Evolutionary conservation across 2,797 vertebrate species (phyloP).

Genomic region (Acipenser ruthenus): DNA sequence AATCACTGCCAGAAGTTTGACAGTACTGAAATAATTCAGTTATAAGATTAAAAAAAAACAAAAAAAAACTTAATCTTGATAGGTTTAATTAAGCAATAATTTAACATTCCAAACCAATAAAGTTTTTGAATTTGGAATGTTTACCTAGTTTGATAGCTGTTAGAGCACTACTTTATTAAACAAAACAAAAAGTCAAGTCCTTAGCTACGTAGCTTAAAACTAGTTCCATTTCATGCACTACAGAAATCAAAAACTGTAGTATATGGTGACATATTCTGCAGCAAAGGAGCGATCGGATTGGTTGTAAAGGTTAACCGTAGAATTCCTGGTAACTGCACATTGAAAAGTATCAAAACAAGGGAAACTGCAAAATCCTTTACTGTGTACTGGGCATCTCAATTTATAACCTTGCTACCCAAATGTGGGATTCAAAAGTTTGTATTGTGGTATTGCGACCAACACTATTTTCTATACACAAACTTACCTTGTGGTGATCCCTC

Average conservation of each 20-base stretch:
- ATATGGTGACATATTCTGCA: too few species aligned
- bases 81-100: too few species aligned
- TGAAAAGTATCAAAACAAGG: background rate
- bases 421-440: background rate
- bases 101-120: too few species aligned
- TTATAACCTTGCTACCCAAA: too few species aligned
- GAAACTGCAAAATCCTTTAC: background rate
- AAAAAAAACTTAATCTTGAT: too few species aligned
- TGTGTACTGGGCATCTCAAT: background rate
- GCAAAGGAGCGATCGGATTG: background rate
- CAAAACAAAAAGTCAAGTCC: background rate
- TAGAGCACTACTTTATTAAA: too few species aligned
- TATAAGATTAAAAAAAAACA: too few species aligned
- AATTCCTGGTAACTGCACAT: background rate
- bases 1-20: background rate
- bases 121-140: too few species aligned
- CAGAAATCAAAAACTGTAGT: background rate
- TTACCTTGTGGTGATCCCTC: slow-evolving; percentile 66
- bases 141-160: background rate
- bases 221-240: background rate
- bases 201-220: background rate
- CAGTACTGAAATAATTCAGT: background rate
- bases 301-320: background rate
- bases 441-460: background rate
- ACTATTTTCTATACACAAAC: background rate